phyloP scores from a whole-genome alignment of 2,888 invertebrate genomes.

The Blera fallax region DNA sequence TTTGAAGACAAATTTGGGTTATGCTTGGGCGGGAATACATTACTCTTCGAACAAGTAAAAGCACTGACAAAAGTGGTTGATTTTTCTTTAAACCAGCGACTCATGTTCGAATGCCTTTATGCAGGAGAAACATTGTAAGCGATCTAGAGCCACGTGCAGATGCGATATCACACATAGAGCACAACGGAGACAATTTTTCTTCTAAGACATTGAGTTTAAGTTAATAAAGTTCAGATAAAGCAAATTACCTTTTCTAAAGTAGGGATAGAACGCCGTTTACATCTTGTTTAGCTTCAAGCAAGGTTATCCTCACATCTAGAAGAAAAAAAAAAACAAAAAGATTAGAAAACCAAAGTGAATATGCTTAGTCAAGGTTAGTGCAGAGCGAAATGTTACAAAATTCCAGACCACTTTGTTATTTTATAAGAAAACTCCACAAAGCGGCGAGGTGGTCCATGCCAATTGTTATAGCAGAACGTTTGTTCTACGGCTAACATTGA shows the following conservation, averaged over 20 bases:
- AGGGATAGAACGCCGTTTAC: background rate
- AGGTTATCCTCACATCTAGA: background rate
- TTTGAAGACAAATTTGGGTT: constrained; percentile 76
- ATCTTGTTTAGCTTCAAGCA: background rate
- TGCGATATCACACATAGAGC: no score
- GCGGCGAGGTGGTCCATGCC: constrained; percentile 58
- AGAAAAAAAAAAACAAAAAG: background rate
- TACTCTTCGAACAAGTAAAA: constrained; percentile 79
- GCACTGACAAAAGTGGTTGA: constrained; percentile 78
- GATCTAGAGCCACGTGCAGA: no score
- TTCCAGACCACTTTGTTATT: constrained; percentile 57
- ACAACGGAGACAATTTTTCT: no score
- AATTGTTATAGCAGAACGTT: constrained; percentile 73
- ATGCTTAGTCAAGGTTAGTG: background rate
- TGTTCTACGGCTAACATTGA: constrained; percentile 66
- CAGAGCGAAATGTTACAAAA: constrained; percentile 55
- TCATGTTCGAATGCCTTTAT: constrained; percentile 76
- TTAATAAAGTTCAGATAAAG: background rate
- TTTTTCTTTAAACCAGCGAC: constrained; percentile 79
- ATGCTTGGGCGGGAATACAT: constrained; percentile 78
- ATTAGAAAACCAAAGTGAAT: background rate
- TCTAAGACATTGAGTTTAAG: no score
- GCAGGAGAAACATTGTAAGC: background rate
- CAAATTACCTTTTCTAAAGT: background rate
- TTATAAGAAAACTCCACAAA: constrained; percentile 19